Conservation (phyloP, 2,888 invertebrate genomes). For the Lepidonotus clava region DNA sequence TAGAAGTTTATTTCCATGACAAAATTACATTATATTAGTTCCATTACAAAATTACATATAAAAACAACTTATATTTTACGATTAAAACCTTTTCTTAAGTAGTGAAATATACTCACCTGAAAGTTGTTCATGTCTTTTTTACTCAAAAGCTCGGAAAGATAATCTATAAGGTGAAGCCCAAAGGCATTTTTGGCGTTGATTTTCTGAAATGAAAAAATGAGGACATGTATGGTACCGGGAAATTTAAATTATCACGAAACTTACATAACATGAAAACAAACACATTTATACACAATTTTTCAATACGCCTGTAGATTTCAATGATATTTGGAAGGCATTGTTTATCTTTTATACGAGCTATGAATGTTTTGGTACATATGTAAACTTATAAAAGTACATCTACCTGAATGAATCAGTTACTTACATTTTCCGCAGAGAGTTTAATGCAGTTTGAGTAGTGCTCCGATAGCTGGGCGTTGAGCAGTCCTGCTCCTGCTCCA, state of each 20-base stretch:
- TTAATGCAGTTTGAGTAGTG: constrained; percentile 89
- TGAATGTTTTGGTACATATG: background rate
- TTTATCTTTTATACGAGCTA: no score
- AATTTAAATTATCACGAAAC: background rate
- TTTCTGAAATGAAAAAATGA: constrained; percentile 85
- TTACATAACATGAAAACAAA: no score
- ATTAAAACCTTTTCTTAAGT: no score
- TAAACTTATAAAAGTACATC: background rate
- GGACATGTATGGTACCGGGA: background rate
- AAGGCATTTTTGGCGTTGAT: constrained; percentile 94
- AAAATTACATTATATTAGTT: no score
- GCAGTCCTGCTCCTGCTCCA: constrained; percentile 76
- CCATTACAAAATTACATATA: no score
- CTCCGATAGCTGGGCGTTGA: constrained; percentile 82
- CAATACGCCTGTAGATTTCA: no score
- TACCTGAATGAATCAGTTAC: constrained; percentile 68
- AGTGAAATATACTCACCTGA: constrained; percentile 82
- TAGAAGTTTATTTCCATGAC: no score
- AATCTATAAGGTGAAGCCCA: constrained; percentile 91
- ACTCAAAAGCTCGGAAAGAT: constrained; percentile 88
- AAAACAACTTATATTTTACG: no score
- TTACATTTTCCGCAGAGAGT: constrained; percentile 90
- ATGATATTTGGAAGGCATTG: no score
- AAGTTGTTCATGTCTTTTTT: constrained; percentile 86
- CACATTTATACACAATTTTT: no score